Percentiles rank a stretch among this genome's conserved stretches.
Conservation (phyloP, 2,113 vertebrate species). For the Beaufortia kweichowensis region DNA sequence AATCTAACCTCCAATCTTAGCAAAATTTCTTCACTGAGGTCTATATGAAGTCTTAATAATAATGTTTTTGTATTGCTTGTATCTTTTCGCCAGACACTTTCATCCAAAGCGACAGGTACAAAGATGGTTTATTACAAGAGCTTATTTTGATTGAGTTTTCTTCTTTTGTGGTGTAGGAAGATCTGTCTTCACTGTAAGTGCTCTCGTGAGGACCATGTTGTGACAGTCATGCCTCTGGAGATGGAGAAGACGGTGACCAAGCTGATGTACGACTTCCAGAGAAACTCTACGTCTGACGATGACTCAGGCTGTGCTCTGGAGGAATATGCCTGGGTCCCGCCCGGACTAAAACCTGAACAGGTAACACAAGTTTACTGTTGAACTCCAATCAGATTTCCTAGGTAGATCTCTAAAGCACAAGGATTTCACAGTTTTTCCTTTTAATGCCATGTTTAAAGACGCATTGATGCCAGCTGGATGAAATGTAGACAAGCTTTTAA, state of each 20-base stretch:
- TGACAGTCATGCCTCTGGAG: conserved; percentile 93
- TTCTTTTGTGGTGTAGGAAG: conserved; percentile 78
- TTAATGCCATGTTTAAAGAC: conserved; percentile 18
- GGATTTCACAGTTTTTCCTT: neutral
- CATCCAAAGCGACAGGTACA: no score
- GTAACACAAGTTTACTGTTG: conserved; percentile 66
- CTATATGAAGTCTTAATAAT: no score
- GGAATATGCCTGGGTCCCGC: conserved; percentile 97
- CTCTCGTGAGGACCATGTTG: conserved; percentile 93
- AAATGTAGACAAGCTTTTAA: conserved; percentile 22
- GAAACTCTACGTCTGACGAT: conserved; percentile 95
- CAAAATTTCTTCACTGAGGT: no score
- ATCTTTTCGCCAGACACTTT: no score
- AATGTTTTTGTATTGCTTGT: no score
- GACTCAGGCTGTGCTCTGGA: conserved; percentile 97
- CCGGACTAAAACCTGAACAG: conserved; percentile 96
- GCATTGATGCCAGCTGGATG: neutral
- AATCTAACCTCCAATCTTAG: no score
- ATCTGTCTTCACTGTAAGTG: conserved; percentile 99
- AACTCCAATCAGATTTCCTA: neutral
- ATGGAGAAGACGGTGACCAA: conserved; percentile 99
- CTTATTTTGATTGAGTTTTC: conserved; percentile 31
- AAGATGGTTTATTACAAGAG: neutral
- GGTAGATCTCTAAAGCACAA: no score
- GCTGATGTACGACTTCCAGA: conserved; percentile 99